Percentiles rank a stretch among this genome's conserved stretches.
These are phyloP conservation scores for Chiroxiphia lanceolata DNA, from an alignment of 2,797 vertebrate genomes.

Conservation along the genomic window DNA sequence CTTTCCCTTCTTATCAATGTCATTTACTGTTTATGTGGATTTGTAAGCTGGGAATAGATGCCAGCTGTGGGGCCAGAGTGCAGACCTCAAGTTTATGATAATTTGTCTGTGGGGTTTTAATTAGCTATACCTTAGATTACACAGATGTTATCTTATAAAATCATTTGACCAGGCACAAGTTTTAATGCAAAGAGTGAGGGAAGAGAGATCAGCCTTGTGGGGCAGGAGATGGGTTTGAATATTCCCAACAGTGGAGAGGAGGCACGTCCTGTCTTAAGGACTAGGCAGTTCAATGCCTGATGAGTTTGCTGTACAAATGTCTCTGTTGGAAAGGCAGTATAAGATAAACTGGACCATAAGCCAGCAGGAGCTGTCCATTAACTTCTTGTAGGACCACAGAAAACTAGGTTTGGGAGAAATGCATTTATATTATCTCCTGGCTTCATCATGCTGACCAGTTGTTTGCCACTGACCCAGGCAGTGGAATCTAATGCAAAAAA, in stretches of 20 bases:
- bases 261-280: not conserved
- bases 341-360: not conserved
- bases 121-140: not conserved
- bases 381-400: not conserved
- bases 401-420: not conserved
- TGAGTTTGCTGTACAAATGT: not conserved
- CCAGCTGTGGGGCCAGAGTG: not conserved
- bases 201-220: not conserved
- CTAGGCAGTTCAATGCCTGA: not conserved
- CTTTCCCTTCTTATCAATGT: not conserved
- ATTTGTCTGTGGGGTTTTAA: not conserved
- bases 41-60: not conserved
- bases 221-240: not conserved
- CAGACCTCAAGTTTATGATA: not conserved
- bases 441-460: not conserved
- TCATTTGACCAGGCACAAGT: not conserved
- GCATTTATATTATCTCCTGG: not conserved
- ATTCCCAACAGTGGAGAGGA: not conserved
- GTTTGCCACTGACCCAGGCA: not conserved
- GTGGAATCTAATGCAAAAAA: not conserved
- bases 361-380: not conserved
- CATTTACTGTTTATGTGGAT: not conserved
- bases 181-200: not conserved
- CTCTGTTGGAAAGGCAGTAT: not conserved
- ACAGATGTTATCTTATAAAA: not conserved